Percentiles rank a stretch among this genome's conserved stretches.
Evolutionary conservation across 2,113 vertebrate species (phyloP).

Genomic region (Pampusana beccarii): DNA sequence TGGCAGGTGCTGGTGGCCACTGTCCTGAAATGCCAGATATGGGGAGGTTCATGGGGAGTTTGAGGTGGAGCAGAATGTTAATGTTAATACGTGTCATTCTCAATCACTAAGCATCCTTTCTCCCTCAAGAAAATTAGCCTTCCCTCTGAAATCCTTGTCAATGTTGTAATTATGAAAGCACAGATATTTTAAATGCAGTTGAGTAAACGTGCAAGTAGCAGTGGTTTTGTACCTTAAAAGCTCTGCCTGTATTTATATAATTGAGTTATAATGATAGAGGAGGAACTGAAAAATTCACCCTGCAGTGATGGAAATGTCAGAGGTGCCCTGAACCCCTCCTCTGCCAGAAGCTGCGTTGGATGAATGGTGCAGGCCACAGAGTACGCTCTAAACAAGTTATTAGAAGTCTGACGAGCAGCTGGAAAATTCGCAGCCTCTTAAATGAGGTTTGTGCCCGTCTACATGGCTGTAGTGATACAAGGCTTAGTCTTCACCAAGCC

Average conservation of each 20-base stretch:
- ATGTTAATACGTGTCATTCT: not conserved
- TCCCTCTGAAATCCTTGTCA: not conserved
- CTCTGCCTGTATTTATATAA: not conserved
- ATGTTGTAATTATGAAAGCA: not conserved
- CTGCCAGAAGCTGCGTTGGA: not conserved
- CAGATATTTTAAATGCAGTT: slow-evolving; percentile 2
- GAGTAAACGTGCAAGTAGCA: not conserved
- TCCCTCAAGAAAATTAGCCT: not conserved
- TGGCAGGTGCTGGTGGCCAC: not conserved
- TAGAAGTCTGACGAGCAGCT: not conserved
- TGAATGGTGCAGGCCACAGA: not conserved
- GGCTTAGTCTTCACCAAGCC: not conserved
- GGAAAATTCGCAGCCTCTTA: not conserved
- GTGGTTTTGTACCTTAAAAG: not conserved
- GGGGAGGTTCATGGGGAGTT: not conserved
- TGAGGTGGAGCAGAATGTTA: not conserved
- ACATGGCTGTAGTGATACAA: not conserved
- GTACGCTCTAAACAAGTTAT: not conserved
- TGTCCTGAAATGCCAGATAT: not conserved
- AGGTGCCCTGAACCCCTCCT: not conserved
- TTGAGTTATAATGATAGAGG: slow-evolving; percentile 11
- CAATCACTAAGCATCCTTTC: not conserved
- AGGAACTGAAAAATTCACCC: slow-evolving; percentile 10
- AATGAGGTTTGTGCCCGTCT: not conserved
- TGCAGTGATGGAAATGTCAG: not conserved